Evolutionary conservation across 2,888 invertebrate species (phyloP), one percentile per base, ranked within the genome.

Genomic region (Dioctria linearis): DNA sequence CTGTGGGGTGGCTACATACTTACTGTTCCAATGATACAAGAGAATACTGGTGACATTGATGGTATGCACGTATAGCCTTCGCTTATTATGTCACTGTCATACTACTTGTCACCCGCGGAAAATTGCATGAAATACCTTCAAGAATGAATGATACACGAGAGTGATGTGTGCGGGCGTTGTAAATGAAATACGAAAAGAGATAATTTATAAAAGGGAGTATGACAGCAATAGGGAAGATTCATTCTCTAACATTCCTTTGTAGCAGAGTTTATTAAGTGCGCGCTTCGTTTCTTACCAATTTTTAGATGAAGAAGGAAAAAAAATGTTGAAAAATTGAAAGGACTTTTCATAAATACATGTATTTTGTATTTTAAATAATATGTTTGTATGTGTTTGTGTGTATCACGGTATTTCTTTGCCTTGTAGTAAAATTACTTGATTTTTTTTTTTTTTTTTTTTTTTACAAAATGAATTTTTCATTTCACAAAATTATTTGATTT

Each of bases 51-150:
- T 66, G 66, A 65, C 78, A 66, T 65, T 66, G 78, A 78, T 78
- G 78, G 40, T n/a, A 65, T 65, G 25, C 66, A 65, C 54, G 78
- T 66, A 25, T 65, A 66, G 37, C 42, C 66, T 54, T 37, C 42
- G 51, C 66, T 78, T 78, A 66, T 78, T 78, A 78, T 66, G 49
- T 78, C 78, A 78, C 63, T 78, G 78, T 78, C 78, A 78, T 63
- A 61, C 13, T 40, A 13, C 46, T 65, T 65, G 51, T 78, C 66
- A 51, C 39, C 54, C 25, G 78, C 66, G 76, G 40, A 76, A 76
- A 76, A 63, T 76, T 76, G 40, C 63, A 42, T 40, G 37, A 76
- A 76, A 76, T 76, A 76, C 63, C 25, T 49, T 78, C 37, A 78
- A 78, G 78, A 66, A 78, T 51, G 65, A 25, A 25, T 25, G 78